Conservation (phyloP, 2,797 vertebrate genomes). For the Oreochromis mossambicus region DNA sequence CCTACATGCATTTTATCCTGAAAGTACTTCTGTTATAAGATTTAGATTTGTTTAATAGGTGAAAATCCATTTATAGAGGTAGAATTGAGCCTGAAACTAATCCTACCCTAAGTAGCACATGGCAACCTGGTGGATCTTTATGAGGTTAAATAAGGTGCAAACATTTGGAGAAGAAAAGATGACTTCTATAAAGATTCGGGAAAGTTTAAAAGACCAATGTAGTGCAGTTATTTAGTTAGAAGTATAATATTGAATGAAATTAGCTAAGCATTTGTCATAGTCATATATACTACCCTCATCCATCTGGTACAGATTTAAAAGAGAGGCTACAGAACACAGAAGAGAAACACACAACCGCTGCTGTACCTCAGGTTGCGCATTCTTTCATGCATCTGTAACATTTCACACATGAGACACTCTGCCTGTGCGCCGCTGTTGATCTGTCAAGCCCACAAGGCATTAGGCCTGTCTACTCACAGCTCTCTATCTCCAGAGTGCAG, state of each 20-base stretch:
- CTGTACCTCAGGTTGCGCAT: background rate
- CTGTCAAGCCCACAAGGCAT: background rate
- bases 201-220: no score
- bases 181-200: background rate
- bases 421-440: background rate
- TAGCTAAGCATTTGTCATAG: background rate
- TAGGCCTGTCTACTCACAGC: conserved; percentile 81
- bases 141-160: background rate
- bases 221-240: background rate
- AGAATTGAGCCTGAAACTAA: background rate
- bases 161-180: background rate
- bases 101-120: background rate
- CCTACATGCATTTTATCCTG: background rate
- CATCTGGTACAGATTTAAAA: background rate
- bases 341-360: background rate
- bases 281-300: background rate
- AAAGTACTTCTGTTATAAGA: background rate
- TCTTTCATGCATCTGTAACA: background rate
- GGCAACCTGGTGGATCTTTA: background rate
- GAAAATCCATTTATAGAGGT: background rate
- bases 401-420: background rate
- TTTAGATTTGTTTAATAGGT: background rate
- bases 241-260: background rate
- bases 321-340: background rate
- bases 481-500: conserved; percentile 95